phyloP scores from a whole-genome alignment of 2,888 invertebrate genomes.

The Machimus atricapillus region DNA sequence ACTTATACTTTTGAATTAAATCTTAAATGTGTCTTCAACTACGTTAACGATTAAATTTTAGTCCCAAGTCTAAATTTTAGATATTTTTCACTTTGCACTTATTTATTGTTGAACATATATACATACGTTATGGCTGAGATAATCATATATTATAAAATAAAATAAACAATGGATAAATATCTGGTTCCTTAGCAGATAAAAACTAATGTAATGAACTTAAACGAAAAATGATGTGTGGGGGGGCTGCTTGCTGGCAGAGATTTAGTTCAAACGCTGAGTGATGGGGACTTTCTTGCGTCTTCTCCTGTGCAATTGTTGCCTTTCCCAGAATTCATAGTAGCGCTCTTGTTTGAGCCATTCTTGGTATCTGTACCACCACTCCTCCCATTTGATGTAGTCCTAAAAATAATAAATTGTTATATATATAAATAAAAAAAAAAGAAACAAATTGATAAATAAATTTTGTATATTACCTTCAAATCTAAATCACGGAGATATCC shows the following conservation, averaged over 20 bases:
- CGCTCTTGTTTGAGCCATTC: conserved; percentile 79
- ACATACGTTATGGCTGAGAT: conserved; percentile 21
- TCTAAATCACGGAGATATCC: conserved; percentile 78
- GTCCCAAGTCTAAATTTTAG: too few species aligned
- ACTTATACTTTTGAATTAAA: too few species aligned
- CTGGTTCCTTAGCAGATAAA: conserved; percentile 9
- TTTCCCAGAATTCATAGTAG: conserved; percentile 63
- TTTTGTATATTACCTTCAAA: conserved; percentile 55
- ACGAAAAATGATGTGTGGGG: not conserved
- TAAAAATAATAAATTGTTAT: conserved; percentile 53
- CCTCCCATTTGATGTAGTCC: conserved; percentile 92
- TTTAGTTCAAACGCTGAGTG: conserved; percentile 60
- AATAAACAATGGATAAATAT: conserved; percentile 20
- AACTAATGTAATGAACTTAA: conserved; percentile 9
- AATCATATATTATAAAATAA: not conserved
- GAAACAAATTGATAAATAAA: not conserved
- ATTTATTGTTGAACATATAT: conserved; percentile 22
- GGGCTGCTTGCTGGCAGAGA: not conserved
- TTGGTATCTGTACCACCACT: conserved; percentile 91
- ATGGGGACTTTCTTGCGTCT: conserved; percentile 63
- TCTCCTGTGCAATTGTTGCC: conserved; percentile 60
- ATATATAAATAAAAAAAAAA: too few species aligned
- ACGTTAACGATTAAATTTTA: too few species aligned
- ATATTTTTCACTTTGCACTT: not conserved
- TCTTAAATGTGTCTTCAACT: too few species aligned